phyloP scores from a whole-genome alignment of 1,140 invertebrate species.

The Rhizoglyphus robini region DNA sequence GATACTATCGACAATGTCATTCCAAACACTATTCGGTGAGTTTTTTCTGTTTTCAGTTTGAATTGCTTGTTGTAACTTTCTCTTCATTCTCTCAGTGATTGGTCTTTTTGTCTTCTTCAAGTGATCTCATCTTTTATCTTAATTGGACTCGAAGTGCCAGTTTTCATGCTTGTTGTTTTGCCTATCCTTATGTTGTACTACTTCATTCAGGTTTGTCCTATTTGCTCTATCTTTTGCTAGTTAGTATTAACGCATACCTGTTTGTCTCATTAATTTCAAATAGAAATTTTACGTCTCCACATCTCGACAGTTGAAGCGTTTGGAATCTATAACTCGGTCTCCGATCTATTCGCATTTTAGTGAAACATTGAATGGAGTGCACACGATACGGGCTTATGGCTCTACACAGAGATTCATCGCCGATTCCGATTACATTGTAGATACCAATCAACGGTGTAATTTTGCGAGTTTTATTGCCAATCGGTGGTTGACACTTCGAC shows the following conservation, averaged over 20 bases:
- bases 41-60: too few species aligned
- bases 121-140: constrained; percentile 41
- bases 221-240: too few species aligned
- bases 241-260: too few species aligned
- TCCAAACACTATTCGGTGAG: constrained; percentile 31
- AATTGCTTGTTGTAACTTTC: too few species aligned
- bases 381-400: constrained; percentile 43
- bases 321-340: constrained; percentile 42
- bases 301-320: constrained; percentile 18
- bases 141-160: constrained; percentile 40
- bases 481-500: constrained; percentile 70
- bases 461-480: constrained; percentile 74
- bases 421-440: constrained; percentile 67
- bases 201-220: constrained; percentile 38
- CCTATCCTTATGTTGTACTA: constrained; percentile 44
- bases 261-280: constrained; percentile 10
- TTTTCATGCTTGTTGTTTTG: constrained; percentile 41
- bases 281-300: constrained; percentile 18
- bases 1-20: constrained; percentile 33
- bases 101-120: constrained; percentile 31
- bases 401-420: constrained; percentile 39
- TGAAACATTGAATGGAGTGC: constrained; percentile 41
- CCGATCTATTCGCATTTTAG: constrained; percentile 44
- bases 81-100: constrained; percentile 22
- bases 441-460: constrained; percentile 74